Percentiles rank a stretch among this genome's conserved stretches.
Evolutionary conservation across 1,140 invertebrate genomes (phyloP).

Genomic region (Pseudomyrmex flavicornis): DNA sequence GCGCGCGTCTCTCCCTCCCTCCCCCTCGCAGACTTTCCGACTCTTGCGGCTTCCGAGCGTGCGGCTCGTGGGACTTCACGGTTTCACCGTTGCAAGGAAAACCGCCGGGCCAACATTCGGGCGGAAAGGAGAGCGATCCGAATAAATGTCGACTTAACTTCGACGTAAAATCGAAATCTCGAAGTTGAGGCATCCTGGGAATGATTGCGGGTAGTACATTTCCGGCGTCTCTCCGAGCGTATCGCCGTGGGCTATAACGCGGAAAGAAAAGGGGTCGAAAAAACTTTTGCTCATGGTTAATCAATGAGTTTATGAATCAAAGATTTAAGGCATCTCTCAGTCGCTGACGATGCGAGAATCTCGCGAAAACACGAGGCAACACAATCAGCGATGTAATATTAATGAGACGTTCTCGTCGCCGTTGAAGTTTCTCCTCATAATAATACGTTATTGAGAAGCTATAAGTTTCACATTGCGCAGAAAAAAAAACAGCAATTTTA

Average conservation of each 20-base stretch:
- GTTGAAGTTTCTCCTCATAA: neutral
- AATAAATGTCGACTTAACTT: conserved; percentile 62
- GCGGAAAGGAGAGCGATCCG: conserved; percentile 30
- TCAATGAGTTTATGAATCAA: neutral
- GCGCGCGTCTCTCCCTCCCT: neutral
- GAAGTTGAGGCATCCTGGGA: conserved; percentile 39
- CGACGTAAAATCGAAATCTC: conserved; percentile 57
- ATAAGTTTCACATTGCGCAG: neutral
- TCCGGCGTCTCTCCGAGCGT: conserved; percentile 32
- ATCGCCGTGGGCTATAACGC: conserved; percentile 1
- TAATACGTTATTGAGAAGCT: neutral
- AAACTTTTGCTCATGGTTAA: conserved; percentile 8
- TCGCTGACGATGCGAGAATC: neutral
- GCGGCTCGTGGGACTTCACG: conserved; percentile 47
- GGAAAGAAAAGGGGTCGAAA: neutral
- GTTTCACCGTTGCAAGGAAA: conserved; percentile 50
- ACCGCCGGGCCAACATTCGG: conserved; percentile 36
- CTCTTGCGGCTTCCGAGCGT: conserved; percentile 39
- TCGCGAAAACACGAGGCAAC: neutral
- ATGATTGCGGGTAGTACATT: conserved; percentile 50
- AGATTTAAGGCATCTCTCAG: no score
- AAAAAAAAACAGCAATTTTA: neutral
- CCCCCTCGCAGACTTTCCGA: conserved; percentile 34
- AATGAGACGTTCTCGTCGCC: neutral
- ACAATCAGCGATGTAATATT: neutral